These are phyloP conservation scores for Polypedilum vanderplanki DNA, from an alignment of 1,140 invertebrate genomes.

Conservation along the genomic window DNA sequence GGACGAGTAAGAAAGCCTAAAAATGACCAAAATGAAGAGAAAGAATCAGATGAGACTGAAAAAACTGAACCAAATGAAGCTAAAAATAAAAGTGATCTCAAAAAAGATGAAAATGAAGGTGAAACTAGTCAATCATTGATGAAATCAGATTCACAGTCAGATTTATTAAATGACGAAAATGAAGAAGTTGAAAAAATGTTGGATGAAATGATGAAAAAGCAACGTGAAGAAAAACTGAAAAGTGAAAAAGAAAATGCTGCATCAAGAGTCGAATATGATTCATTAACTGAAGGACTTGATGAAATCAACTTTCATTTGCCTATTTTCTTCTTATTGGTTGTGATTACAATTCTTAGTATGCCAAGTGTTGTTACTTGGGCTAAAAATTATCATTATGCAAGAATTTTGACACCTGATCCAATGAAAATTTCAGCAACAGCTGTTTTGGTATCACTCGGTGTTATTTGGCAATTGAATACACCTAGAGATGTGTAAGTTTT, in stretches of 20 bases:
- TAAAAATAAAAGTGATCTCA: constrained; percentile 28
- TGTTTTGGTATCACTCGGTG: constrained; percentile 34
- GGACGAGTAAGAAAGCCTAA: constrained; percentile 33
- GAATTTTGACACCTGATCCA: constrained; percentile 36
- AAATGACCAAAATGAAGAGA: constrained; percentile 30
- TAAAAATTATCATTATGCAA: constrained; percentile 47
- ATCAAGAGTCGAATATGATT: constrained; percentile 30
- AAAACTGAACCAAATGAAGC: constrained; percentile 25
- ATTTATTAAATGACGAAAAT: too few species aligned
- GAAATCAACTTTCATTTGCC: constrained; percentile 54
- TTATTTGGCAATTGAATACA: constrained; percentile 38
- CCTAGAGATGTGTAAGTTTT: constrained; percentile 40
- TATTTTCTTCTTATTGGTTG: constrained; percentile 51
- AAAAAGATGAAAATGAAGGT: not conserved
- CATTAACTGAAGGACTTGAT: constrained; percentile 41
- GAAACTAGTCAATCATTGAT: constrained; percentile 36
- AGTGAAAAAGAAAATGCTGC: not conserved
- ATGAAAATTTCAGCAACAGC: constrained; percentile 34
- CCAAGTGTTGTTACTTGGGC: constrained; percentile 55
- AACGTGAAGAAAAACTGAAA: not conserved
- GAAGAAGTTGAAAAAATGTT: constrained; percentile 25
- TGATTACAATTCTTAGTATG: constrained; percentile 48
- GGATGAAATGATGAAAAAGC: constrained; percentile 19
- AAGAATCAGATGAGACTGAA: constrained; percentile 20
- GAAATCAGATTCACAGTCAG: not conserved